These are phyloP conservation scores for Germaria angustata DNA, from an alignment of 2,888 invertebrate genomes.

Conservation along the genomic window DNA sequence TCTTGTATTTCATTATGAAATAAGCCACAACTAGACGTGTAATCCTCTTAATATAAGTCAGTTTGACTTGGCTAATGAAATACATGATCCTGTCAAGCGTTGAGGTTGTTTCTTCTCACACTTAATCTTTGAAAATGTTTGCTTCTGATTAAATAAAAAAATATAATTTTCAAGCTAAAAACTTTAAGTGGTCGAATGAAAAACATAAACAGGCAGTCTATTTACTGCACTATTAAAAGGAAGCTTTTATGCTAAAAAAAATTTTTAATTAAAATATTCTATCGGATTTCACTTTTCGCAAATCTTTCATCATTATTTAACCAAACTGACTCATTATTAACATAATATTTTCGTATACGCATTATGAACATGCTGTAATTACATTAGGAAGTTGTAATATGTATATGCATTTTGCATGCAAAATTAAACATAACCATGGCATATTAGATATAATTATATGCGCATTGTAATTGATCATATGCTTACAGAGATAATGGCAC, in stretches of 20 bases:
- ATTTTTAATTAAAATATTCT: neutral
- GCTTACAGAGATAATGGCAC: neutral
- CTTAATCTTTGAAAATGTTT: too few relatives aligned
- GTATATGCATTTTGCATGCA: constrained; percentile 33
- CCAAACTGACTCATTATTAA: constrained; percentile 16
- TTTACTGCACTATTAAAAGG: neutral
- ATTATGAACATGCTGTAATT: constrained; percentile 54
- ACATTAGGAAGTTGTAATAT: constrained; percentile 25
- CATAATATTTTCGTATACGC: constrained; percentile 37
- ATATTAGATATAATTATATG: constrained; percentile 40
- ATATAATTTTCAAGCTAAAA: too few relatives aligned
- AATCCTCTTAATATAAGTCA: too few relatives aligned
- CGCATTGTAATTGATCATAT: constrained; percentile 25
- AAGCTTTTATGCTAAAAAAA: neutral
- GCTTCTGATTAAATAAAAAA: too few relatives aligned
- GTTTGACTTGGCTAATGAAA: too few relatives aligned
- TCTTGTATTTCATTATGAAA: too few relatives aligned
- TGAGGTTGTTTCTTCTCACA: too few relatives aligned
- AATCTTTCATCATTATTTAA: constrained; percentile 13
- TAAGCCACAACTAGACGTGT: too few relatives aligned
- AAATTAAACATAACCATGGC: constrained; percentile 50
- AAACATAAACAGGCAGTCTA: too few relatives aligned
- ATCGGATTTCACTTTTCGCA: neutral
- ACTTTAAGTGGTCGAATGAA: too few relatives aligned
- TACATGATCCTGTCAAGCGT: too few relatives aligned